Base-by-base conservation (phyloP, 2,888 invertebrate genomes). In the Galerucella nymphaeae region DNA sequence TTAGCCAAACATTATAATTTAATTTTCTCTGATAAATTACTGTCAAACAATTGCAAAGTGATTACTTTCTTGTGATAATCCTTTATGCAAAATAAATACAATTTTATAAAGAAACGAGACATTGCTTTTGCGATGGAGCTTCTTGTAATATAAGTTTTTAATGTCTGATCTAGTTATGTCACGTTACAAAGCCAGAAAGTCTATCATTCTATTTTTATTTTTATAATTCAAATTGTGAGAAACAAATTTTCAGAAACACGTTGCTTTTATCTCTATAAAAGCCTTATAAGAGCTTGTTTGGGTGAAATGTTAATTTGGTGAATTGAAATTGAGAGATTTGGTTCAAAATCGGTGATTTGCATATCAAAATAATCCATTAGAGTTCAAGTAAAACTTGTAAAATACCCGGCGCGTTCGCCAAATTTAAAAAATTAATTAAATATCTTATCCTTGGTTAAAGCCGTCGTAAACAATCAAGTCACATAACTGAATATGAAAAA, bases 21-120 rank as follows among this genome's bases (percentile, higher is more conserved):
- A 62, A 62, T 64, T 64, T 64, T 64, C 50, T 10, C 48, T 64
- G 14, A 64, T 50, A 64, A 64, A 50, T 64, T 64, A 64, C 13
- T 6, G 30, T 50, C 45, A 63, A 63, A 23, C 63, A 20, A 48
- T 23, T 9, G 2, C 63, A 20, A 20, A 20, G 6, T 42, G 48
- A 38, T 30, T 30, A 2, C 5, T 30, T 3, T 30, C 23, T 3
- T 30, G 23, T 11, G 23, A 63, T 63, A 20, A 48, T 23, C 3
- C 20, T 23, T 23, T 23, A 23, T 23, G 3, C 23, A 30, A 30
- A 30, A 30, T 30, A 30, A 30, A 6, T n/a, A 8, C n/a, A 14
- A 48, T 48, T 48, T 48, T 48, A 48, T 6, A n/a, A 48, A n/a
- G 14, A n/a, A 6, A 48, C 48, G n/a, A n/a, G 48, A 48, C n/a